Evolutionary conservation across 2,888 invertebrate genomes (phyloP), one percentile per base, ranked within the genome.

Genomic region (Brachyopa scutellaris): DNA sequence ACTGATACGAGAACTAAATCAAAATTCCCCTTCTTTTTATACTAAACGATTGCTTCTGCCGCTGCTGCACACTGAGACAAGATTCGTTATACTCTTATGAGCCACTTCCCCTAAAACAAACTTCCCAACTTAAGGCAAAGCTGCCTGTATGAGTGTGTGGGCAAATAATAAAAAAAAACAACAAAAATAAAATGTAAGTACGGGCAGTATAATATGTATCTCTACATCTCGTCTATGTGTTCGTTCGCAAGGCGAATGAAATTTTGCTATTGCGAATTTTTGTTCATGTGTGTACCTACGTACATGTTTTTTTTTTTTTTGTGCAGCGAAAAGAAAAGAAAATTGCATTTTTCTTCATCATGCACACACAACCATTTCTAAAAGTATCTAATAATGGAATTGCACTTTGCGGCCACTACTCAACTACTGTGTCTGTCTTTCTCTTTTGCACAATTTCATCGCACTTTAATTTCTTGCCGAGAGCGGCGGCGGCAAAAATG

Each of bases 1-100:
- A 84, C 84, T 84, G 79, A 79, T 79, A 69, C 80, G 78, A 77
- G 80, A 84, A 84, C 76, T 84, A 78, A 84, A 80, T 80, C 84
- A 83, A 73, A 83, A 57, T 62, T 83, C 78, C 83, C 78, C 72
- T 83, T 53, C 40, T 49, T 62, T 33, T 57, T 21, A 23, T 36
- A 38, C 66, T 51, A n/a, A 15, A 13, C 2, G 5, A 55, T 31
- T 51, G 42, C 33, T 31, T 19, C 19, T 49, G 40, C 55, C 47
- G 26, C 47, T 53, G 45, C 31, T 73, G 72, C 31, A 78, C 62
- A 73, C 40, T 53, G 45, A 70, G 31, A 40, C 42, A 69, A 47
- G 26, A 64, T 31, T 45, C 64, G 61, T 77, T 69, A 62, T 62
- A 66, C 67, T 59, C 74, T 62, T 69, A 40, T 42, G 49, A 72